These are phyloP conservation scores for Idaea aversata DNA, from an alignment of 2,888 invertebrate genomes.

Conservation along the genomic window DNA sequence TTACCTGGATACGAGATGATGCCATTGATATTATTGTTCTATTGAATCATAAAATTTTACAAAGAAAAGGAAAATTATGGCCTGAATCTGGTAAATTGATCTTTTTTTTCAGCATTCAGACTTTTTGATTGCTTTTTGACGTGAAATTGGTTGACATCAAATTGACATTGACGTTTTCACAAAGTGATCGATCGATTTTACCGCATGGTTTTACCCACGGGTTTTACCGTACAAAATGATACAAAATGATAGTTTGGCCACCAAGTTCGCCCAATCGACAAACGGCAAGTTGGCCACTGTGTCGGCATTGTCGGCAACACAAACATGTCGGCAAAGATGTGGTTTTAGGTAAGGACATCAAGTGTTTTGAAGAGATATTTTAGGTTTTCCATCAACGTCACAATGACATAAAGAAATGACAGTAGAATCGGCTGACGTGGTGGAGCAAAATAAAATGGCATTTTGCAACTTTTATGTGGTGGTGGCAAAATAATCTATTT, in stretches of 20 bases:
- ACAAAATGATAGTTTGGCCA: not conserved
- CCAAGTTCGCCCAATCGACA: too few relatives aligned
- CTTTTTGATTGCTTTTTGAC: not conserved
- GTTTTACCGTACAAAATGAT: too few relatives aligned
- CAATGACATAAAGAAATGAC: not conserved
- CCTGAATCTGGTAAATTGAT: not conserved
- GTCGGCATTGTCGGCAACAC: not conserved
- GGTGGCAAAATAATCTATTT: conserved; percentile 61
- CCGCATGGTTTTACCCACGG: too few relatives aligned
- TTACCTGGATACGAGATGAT: conserved; percentile 65
- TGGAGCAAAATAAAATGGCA: conserved; percentile 33
- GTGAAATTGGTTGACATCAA: not conserved
- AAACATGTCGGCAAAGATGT: not conserved
- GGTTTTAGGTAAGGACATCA: not conserved
- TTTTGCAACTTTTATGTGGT: conserved; percentile 54
- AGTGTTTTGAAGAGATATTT: conserved; percentile 21
- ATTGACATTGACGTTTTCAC: not conserved
- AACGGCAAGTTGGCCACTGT: too few relatives aligned
- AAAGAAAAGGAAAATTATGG: not conserved
- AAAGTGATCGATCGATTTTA: not conserved
- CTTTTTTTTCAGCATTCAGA: not conserved
- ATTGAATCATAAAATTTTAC: conserved; percentile 34
- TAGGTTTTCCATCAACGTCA: conserved; percentile 7
- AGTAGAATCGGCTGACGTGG: conserved; percentile 39
- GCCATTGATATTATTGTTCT: conserved; percentile 58